Conservation (phyloP, 2,797 vertebrate genomes). For the Chrysocyon brachyurus region DNA sequence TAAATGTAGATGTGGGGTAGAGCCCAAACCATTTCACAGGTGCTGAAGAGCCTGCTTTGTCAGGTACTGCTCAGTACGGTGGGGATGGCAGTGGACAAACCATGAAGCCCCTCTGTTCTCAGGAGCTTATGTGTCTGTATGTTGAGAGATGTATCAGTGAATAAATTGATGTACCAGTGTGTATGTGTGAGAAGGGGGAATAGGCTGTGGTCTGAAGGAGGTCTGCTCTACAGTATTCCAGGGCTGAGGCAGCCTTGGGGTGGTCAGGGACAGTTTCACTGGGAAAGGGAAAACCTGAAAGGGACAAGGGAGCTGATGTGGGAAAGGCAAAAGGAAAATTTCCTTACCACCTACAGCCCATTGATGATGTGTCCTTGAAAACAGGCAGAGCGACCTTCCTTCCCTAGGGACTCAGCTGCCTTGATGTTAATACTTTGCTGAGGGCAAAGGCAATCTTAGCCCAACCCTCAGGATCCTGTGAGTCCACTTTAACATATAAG, state of each 20-base stretch:
- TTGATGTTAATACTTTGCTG: background rate
- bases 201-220: background rate
- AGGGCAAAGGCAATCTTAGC: background rate
- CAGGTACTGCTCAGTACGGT: background rate
- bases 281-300: background rate
- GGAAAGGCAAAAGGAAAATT: background rate
- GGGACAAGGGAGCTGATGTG: background rate
- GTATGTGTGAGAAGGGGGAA: background rate
- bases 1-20: background rate
- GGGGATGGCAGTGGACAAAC: background rate
- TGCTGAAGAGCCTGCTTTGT: fast-evolving
- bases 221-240: background rate
- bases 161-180: background rate
- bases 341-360: background rate
- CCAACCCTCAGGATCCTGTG: background rate
- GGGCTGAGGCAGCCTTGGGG: background rate
- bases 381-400: background rate
- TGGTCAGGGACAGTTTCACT: background rate
- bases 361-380: background rate
- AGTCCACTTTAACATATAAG: background rate
- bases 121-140: background rate
- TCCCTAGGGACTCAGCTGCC: background rate
- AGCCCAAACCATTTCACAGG: background rate
- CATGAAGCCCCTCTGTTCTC: background rate
- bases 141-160: background rate